Evolutionary conservation across 2,888 invertebrate genomes (phyloP).

Genomic region (Lepidochrysops patricia): DNA sequence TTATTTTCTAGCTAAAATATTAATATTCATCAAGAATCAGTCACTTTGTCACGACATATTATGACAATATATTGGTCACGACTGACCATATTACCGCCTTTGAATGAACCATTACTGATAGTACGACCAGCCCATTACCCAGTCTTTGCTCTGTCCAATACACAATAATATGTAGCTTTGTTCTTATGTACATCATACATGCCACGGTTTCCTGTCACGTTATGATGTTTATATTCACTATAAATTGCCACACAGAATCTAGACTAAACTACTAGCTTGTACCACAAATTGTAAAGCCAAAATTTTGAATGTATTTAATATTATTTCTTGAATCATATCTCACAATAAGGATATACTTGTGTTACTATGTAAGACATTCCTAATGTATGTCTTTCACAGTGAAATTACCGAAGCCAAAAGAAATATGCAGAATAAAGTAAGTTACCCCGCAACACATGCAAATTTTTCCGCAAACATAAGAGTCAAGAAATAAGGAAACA

Average conservation of each 20-base stretch:
- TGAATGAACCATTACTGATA: not conserved
- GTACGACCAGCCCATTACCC: too few species aligned
- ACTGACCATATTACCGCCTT: not conserved
- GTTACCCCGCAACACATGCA: not conserved
- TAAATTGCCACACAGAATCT: too few species aligned
- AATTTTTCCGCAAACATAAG: conserved; percentile 2
- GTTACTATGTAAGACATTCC: too few species aligned
- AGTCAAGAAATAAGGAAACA: not conserved
- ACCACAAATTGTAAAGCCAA: too few species aligned
- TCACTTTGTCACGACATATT: not conserved
- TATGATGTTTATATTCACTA: too few species aligned
- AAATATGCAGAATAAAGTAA: not conserved
- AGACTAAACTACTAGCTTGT: too few species aligned
- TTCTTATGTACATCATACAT: not conserved
- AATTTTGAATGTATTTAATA: too few species aligned
- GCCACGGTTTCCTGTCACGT: not conserved
- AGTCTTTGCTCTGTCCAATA: too few species aligned
- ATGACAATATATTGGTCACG: not conserved
- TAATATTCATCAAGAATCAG: not conserved
- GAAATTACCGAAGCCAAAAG: not conserved
- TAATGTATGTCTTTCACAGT: too few species aligned
- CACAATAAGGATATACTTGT: too few species aligned
- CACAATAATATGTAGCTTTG: not conserved
- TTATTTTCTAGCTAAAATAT: not conserved
- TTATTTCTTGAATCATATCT: too few species aligned